phyloP scores from a whole-genome alignment of 2,113 vertebrate species.

The Aegypius monachus region DNA sequence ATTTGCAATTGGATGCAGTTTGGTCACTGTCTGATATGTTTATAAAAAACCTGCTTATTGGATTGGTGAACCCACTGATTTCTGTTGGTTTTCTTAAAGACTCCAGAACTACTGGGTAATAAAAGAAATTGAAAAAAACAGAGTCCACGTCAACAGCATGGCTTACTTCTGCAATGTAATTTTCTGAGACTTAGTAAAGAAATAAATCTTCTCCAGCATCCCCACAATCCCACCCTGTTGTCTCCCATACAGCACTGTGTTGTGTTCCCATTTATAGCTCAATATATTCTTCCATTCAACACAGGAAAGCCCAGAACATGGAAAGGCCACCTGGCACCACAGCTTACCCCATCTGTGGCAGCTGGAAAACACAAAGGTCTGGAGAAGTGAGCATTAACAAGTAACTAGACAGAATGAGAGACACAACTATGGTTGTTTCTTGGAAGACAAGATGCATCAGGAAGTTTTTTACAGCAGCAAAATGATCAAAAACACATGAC shows the following conservation, averaged over 20 bases:
- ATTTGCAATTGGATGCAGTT: background rate
- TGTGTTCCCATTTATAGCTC: background rate
- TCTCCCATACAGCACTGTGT: background rate
- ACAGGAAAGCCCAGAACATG: background rate
- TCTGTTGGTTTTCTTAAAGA: background rate
- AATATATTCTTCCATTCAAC: background rate
- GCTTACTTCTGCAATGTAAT: background rate
- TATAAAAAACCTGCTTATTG: background rate
- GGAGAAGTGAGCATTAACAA: background rate
- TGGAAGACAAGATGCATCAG: constrained; percentile 22
- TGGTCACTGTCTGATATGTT: background rate
- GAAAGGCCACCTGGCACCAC: background rate
- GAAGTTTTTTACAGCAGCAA: background rate
- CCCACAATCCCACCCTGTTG: background rate
- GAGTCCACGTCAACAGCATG: background rate
- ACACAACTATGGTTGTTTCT: background rate
- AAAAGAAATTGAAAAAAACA: background rate
- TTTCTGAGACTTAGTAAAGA: background rate
- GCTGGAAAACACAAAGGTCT: background rate
- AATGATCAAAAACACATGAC: constrained; percentile 54
- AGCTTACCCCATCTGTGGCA: background rate
- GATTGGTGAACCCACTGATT: background rate
- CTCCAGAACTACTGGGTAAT: background rate
- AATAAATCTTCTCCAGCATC: background rate
- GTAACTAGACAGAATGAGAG: constrained; percentile 24